Evolutionary conservation across 2,797 vertebrate genomes (phyloP).

Genomic region (Cirrhinus mrigala): DNA sequence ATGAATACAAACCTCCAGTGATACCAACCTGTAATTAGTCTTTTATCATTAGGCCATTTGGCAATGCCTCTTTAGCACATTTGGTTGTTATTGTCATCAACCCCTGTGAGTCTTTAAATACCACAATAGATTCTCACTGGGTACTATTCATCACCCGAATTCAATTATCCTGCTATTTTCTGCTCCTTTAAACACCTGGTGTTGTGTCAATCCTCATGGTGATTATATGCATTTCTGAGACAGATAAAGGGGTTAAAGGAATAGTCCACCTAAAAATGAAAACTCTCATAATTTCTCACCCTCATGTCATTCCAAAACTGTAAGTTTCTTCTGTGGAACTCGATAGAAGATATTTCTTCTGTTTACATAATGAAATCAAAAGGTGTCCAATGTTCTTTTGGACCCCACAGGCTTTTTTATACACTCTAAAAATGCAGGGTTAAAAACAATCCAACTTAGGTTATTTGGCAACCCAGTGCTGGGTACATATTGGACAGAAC

Average conservation of each 20-base stretch:
- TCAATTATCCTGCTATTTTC: constrained; percentile 16
- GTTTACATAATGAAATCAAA: background rate
- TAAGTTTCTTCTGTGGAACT: background rate
- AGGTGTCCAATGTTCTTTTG: background rate
- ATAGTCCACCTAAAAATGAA: background rate
- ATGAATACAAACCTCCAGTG: constrained; percentile 23
- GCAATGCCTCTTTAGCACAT: constrained; percentile 16
- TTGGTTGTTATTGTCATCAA: constrained; percentile 53
- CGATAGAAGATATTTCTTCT: background rate
- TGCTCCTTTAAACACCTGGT: background rate
- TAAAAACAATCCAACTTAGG: too few relatives aligned
- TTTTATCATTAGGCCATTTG: constrained; percentile 19
- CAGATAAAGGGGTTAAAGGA: background rate
- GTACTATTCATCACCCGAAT: background rate
- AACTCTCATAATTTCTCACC: background rate
- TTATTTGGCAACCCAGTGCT: too few relatives aligned
- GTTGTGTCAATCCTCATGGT: background rate
- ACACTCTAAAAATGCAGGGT: background rate
- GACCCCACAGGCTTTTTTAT: background rate
- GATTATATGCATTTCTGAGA: background rate
- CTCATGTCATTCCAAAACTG: background rate
- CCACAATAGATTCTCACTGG: constrained; percentile 11
- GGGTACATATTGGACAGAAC: too few relatives aligned
- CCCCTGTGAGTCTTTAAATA: constrained; percentile 47
- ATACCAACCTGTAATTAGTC: constrained; percentile 22